phyloP scores from a whole-genome alignment of 1,140 invertebrate genomes.

The Drosophila paulistorum region DNA sequence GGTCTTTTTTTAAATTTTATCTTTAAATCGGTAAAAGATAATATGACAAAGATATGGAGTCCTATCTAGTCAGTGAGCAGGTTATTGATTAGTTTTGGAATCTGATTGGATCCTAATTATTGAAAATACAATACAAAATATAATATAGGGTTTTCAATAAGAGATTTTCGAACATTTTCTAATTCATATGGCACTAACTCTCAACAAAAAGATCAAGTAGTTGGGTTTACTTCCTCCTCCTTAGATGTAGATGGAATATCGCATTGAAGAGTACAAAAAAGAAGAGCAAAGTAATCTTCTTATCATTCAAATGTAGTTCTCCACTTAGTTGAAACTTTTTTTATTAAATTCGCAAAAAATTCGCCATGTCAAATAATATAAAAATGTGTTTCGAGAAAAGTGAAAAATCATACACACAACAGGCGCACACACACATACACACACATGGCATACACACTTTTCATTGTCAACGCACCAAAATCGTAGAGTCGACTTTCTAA shows the following conservation, averaged over 20 bases:
- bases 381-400: slow-evolving; percentile 71
- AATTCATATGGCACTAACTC: too few species aligned
- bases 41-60: too few species aligned
- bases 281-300: background rate
- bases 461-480: slow-evolving; percentile 62
- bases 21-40: too few species aligned
- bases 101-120: too few species aligned
- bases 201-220: too few species aligned
- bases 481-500: background rate
- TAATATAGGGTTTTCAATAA: too few species aligned
- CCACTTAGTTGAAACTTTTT: slow-evolving; percentile 9
- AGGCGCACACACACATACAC: slow-evolving; percentile 36
- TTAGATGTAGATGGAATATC: background rate
- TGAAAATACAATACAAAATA: too few species aligned
- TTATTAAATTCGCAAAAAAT: slow-evolving; percentile 35
- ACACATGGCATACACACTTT: slow-evolving; percentile 53
- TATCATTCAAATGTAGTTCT: background rate
- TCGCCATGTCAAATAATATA: slow-evolving; percentile 71
- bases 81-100: too few species aligned
- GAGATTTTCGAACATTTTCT: too few species aligned
- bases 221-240: background rate
- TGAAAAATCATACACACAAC: slow-evolving; percentile 72
- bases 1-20: too few species aligned
- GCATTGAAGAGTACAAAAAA: background rate
- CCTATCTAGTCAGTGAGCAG: too few species aligned